Conservation (phyloP, 2,797 vertebrate genomes). For the Octomys mimax region DNA sequence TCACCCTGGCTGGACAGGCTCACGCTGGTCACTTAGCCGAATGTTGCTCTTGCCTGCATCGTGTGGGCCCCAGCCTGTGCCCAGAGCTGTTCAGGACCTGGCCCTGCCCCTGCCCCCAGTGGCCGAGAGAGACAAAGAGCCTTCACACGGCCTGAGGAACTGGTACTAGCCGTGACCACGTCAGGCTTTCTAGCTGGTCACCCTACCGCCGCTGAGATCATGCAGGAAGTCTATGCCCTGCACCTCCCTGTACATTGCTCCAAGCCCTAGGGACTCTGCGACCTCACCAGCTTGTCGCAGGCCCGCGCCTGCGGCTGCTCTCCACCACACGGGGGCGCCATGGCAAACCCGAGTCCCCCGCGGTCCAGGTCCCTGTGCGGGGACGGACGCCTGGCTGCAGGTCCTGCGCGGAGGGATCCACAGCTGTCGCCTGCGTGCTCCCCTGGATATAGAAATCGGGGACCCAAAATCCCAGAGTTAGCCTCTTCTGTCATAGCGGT, state of each 20-base stretch:
- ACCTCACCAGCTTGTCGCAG: not conserved
- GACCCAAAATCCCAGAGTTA: not conserved
- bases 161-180: not conserved
- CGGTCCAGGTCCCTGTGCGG: not conserved
- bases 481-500: not conserved
- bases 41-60: not conserved
- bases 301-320: not conserved
- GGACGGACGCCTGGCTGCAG: not conserved
- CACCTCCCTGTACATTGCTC: not conserved
- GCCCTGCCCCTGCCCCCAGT: not conserved
- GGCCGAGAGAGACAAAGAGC: not conserved
- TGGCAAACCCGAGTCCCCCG: not conserved
- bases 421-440: not conserved
- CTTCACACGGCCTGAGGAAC: not conserved
- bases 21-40: not conserved
- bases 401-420: not conserved
- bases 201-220: not conserved
- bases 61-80: not conserved
- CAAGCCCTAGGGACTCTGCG: no score
- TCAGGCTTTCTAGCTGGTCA: not conserved
- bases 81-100: not conserved
- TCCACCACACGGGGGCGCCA: constrained; percentile 46
- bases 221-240: not conserved
- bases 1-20: not conserved
- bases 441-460: not conserved